These are phyloP conservation scores for Parasteatoda tepidariorum DNA, from an alignment of 1,140 invertebrate species.

Conservation along the genomic window DNA sequence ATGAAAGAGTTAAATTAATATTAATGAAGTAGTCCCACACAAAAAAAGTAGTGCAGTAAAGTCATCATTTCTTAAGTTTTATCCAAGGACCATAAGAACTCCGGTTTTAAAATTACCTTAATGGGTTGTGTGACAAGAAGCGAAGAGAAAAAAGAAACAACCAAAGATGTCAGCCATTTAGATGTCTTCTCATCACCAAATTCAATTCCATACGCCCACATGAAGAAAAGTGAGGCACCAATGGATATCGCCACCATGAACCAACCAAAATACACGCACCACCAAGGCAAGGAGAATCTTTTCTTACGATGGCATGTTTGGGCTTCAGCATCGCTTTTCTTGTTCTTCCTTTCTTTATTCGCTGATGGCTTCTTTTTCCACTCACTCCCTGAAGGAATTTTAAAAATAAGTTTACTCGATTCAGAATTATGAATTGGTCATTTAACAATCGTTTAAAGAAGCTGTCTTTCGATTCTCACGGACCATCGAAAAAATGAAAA, in stretches of 20 bases:
- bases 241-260: slow-evolving; percentile 66
- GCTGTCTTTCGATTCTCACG: too few species aligned
- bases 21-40: too few species aligned
- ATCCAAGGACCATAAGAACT: too few species aligned
- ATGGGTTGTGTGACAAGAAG: slow-evolving; percentile 70
- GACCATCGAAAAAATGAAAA: too few species aligned
- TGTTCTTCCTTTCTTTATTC: neutral
- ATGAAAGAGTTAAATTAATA: too few species aligned
- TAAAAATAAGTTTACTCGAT: too few species aligned
- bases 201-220: slow-evolving; percentile 69
- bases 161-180: slow-evolving; percentile 70
- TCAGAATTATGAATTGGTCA: too few species aligned
- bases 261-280: slow-evolving; percentile 68
- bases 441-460: too few species aligned
- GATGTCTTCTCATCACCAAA: slow-evolving; percentile 69
- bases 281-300: slow-evolving; percentile 67
- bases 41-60: too few species aligned
- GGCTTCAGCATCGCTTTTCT: slow-evolving; percentile 29
- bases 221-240: slow-evolving; percentile 65
- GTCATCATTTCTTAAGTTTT: too few species aligned
- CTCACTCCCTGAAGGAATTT: slow-evolving; percentile 12
- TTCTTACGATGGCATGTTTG: slow-evolving; percentile 20
- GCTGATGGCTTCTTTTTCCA: slow-evolving; percentile 9
- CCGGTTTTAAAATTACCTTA: slow-evolving; percentile 67
- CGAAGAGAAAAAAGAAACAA: slow-evolving; percentile 69